Evolutionary conservation across 23 tunicate species (phyloP).

Genomic region (Oikopleura albicans): DNA sequence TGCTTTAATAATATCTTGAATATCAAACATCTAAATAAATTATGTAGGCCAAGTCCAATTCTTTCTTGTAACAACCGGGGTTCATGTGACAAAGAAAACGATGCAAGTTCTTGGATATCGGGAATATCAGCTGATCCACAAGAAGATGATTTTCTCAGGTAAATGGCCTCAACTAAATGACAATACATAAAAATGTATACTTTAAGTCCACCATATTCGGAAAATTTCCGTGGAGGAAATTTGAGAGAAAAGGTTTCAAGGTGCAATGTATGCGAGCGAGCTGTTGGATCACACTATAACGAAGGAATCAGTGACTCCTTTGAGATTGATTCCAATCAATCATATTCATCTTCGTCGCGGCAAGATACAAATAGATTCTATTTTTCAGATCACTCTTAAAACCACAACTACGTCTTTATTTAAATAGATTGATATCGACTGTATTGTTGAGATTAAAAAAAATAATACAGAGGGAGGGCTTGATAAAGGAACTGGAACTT

Average conservation of each 20-base stretch:
- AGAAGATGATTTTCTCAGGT: neutral
- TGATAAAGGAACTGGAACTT: no score
- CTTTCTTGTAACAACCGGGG: no score
- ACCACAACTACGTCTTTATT: no score
- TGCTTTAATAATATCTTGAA: no score
- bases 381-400: neutral
- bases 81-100: no score
- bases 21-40: no score
- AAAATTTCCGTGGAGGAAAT: neutral
- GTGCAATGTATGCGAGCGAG: neutral
- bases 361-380: neutral
- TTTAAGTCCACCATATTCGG: neutral
- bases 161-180: no score
- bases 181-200: no score
- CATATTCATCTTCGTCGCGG: neutral
- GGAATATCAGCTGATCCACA: neutral
- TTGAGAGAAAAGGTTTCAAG: neutral
- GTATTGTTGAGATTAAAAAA: no score
- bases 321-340: neutral
- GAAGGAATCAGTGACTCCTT: neutral
- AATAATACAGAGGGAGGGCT: no score
- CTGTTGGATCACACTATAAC: neutral
- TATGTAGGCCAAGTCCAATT: no score
- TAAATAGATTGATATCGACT: no score
- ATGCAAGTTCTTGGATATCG: neutral